Evolutionary conservation across 2,797 vertebrate genomes (phyloP), one percentile per base, ranked within the genome.

Genomic region (Neosilurus mollespiculum): DNA sequence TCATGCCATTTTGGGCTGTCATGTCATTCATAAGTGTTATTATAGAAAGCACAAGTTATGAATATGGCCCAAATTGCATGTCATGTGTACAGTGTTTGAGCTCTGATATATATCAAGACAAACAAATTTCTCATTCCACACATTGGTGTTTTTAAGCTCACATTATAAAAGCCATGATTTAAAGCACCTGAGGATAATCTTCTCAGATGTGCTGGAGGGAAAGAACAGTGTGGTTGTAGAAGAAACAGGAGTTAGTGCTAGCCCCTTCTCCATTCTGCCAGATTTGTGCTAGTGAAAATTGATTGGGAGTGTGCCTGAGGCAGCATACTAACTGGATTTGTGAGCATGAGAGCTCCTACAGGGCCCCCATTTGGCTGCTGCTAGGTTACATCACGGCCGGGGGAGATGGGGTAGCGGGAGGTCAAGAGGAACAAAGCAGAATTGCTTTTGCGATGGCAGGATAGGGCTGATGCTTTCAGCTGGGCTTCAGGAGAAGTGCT

Each of bases 341-440:
- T 75, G 67, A 73, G 73, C 84, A 72, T 77, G 82, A 65, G n/a
- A 78, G 80, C 88, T 91, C 91, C 89, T 75, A 86, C 86, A 58
- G 82, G 89, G 89, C 85, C 83, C 71, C 70, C 83, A 86, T 91
- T 89, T 90, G 59, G 66, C 89, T 59, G 89, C 92, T 93, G 92
- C 90, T 91, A 91, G 90, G 91, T 91, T 91, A 91, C 90, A 89
- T 94, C 93, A 94, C 92, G 91, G 91, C 86, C 80, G 65, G 88
- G 90, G 79, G 83, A 85, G 80, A 84, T 86, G 83, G 43, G 85
- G 85, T 34, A 73, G 87, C 66, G 75, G 85, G 86, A 81, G 86
- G 86, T 87, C 78, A 90, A 87, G 83, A 86, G 83, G 87, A 91
- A 90, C 81, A 86, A 89, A 91, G 89, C 88, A 80, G 88, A 92